A percentile compares a stretch with the other conserved stretches of the same genome.
These are phyloP conservation scores for Bombus pyrosoma DNA, from an alignment of 1,140 invertebrate genomes.

Conservation along the genomic window DNA sequence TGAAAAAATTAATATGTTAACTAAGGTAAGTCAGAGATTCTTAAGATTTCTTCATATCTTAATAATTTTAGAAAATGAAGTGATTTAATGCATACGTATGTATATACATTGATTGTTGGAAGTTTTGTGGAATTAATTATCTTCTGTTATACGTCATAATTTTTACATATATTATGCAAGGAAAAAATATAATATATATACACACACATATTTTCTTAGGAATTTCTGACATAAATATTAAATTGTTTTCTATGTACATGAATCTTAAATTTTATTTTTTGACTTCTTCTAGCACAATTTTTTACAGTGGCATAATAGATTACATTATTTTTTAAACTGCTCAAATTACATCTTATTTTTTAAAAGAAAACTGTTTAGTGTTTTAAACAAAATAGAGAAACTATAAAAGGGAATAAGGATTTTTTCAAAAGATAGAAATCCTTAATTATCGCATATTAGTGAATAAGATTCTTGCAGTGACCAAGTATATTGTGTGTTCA, in stretches of 20 bases:
- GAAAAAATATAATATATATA: too few relatives aligned
- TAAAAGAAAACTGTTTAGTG: not conserved
- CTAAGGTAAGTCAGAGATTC: not conserved
- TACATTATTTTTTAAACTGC: not conserved
- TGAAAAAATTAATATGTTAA: not conserved
- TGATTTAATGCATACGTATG: not conserved
- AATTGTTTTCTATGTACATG: not conserved
- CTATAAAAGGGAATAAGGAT: not conserved
- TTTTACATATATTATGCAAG: not conserved
- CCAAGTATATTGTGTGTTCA: not conserved
- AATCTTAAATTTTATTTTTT: not conserved
- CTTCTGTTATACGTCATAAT: not conserved
- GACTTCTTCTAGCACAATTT: not conserved
- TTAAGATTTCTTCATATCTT: not conserved
- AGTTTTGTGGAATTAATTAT: not conserved
- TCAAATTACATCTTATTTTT: not conserved
- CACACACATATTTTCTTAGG: not conserved
- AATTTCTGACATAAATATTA: not conserved
- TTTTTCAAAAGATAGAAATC: not conserved
- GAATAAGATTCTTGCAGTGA: not conserved
- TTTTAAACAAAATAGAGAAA: not conserved
- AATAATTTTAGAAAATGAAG: not conserved
- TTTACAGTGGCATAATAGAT: not conserved
- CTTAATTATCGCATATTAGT: not conserved
- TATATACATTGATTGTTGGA: not conserved